phyloP scores from a whole-genome alignment of 2,113 vertebrate genomes.

The Glaucomys volans region DNA sequence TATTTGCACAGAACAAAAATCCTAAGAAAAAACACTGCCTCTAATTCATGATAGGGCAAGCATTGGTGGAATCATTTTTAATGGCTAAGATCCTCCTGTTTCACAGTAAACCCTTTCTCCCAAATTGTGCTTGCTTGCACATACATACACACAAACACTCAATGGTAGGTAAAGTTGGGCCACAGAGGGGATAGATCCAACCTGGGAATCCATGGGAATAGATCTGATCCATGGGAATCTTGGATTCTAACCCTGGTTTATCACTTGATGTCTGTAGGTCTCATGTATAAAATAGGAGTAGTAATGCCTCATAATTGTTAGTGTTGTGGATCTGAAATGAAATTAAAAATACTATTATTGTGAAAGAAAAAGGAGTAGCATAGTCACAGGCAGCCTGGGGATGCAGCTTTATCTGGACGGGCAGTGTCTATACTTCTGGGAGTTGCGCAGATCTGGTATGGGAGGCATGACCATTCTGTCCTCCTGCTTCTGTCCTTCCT shows the following conservation, averaged over 20 bases:
- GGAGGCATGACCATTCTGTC: background rate
- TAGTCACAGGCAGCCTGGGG: background rate
- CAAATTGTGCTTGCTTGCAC: fast-evolving
- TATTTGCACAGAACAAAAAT: constrained; percentile 40
- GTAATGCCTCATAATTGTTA: background rate
- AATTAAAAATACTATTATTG: background rate
- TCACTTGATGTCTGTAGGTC: background rate
- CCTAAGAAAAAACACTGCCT: background rate
- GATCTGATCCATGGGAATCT: no score
- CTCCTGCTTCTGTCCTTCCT: background rate
- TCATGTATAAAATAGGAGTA: background rate
- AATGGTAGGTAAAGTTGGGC: background rate
- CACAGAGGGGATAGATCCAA: background rate
- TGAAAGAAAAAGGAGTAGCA: background rate
- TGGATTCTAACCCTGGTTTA: background rate
- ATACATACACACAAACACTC: background rate
- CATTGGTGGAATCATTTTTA: background rate
- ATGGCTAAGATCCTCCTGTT: background rate
- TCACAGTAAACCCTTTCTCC: no score
- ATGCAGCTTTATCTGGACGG: background rate
- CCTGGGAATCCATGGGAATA: no score
- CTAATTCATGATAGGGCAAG: background rate
- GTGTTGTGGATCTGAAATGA: background rate
- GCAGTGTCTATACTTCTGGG: no score
- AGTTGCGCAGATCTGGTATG: background rate